Evolutionary conservation across 2,113 vertebrate species (phyloP).

Genomic region (Orycteropus afer): DNA sequence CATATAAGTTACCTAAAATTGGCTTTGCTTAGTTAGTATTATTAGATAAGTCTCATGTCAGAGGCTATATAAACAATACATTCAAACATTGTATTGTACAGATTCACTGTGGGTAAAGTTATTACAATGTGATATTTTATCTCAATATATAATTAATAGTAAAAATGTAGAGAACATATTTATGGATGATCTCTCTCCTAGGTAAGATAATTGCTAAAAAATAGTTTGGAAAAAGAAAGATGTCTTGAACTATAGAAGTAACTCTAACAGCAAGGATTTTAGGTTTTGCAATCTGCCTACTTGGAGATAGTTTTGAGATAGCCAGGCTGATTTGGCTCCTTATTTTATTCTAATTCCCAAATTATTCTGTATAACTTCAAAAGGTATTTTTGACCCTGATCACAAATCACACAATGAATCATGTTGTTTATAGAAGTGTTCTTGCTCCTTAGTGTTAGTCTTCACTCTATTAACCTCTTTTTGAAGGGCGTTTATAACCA

Average conservation of each 20-base stretch:
- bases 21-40: not conserved
- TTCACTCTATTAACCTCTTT: not conserved
- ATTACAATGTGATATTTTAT: not conserved
- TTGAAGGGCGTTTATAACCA: not conserved
- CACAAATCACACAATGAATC: not conserved
- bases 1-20: not conserved
- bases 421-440: not conserved
- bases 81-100: not conserved
- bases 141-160: slow-evolving; percentile 23
- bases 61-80: not conserved
- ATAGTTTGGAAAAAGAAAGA: not conserved
- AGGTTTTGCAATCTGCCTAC: not conserved
- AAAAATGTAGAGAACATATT: not conserved
- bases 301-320: not conserved
- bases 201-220: slow-evolving; percentile 3
- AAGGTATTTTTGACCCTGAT: not conserved
- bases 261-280: not conserved
- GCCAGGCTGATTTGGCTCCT: not conserved
- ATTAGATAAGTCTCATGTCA: not conserved
- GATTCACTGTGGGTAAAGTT: not conserved
- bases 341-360: not conserved
- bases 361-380: slow-evolving; percentile 23
- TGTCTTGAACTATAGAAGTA: not conserved
- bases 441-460: not conserved
- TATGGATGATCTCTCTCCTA: not conserved